phyloP scores from a whole-genome alignment of 2,113 vertebrate genomes.

The Himantopus leucocephalus region DNA sequence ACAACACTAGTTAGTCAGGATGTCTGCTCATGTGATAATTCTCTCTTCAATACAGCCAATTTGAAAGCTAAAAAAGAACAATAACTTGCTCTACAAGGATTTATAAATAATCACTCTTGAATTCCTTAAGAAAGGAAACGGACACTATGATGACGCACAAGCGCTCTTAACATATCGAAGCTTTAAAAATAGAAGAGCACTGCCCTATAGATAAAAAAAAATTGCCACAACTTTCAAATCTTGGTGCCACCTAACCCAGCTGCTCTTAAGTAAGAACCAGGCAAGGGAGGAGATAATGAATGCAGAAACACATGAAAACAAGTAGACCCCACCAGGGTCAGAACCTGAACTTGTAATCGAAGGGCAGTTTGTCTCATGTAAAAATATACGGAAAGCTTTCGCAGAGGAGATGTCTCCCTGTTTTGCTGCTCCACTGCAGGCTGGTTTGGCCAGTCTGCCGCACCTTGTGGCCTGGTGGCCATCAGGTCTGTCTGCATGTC shows the following conservation, averaged over 20 bases:
- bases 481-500: background rate
- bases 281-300: background rate
- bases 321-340: background rate
- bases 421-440: background rate
- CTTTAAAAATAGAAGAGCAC: slow-evolving; percentile 81
- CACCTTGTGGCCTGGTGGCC: background rate
- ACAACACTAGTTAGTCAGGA: slow-evolving; percentile 69
- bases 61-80: slow-evolving; percentile 78
- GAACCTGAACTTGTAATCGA: background rate
- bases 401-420: background rate
- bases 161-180: slow-evolving; percentile 69
- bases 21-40: slow-evolving; percentile 80
- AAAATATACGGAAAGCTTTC: background rate
- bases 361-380: background rate
- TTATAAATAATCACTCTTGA: slow-evolving; percentile 87
- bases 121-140: slow-evolving; percentile 88
- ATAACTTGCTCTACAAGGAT: slow-evolving; percentile 77
- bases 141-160: slow-evolving; percentile 84
- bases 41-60: slow-evolving; percentile 73
- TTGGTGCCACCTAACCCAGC: background rate
- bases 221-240: background rate
- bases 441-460: background rate
- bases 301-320: background rate
- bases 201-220: slow-evolving; percentile 71
- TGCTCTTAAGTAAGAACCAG: background rate